phyloP scores from a whole-genome alignment of 1,140 invertebrate species.

The Pseudomyrmex dendroicus region DNA sequence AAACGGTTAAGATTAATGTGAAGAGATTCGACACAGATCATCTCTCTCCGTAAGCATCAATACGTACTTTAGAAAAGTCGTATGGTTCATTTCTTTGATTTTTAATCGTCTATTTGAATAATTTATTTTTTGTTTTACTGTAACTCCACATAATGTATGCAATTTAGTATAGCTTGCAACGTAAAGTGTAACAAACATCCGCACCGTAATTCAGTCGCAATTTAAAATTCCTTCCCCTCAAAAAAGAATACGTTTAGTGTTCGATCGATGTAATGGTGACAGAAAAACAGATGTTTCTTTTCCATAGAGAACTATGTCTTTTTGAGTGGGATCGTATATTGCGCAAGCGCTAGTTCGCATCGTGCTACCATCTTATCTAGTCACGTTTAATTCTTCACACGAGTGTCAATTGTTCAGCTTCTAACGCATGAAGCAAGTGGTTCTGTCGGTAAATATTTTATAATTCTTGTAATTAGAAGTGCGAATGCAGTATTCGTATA shows the following conservation, averaged over 20 bases:
- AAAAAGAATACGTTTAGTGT: background rate
- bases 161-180: background rate
- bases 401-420: too few relatives aligned
- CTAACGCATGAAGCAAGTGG: too few relatives aligned
- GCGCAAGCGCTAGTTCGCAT: too few relatives aligned
- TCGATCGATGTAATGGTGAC: background rate
- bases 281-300: background rate
- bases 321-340: too few relatives aligned
- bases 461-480: too few relatives aligned
- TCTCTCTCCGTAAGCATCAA: background rate
- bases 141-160: background rate
- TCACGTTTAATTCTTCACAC: too few relatives aligned
- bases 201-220: background rate
- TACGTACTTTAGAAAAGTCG: too few relatives aligned
- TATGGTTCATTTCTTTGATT: too few relatives aligned
- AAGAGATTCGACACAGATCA: background rate
- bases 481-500: too few relatives aligned
- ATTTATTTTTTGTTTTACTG: background rate
- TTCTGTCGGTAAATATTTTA: too few relatives aligned
- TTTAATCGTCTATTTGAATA: background rate
- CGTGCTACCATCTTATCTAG: too few relatives aligned
- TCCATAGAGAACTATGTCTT: too few relatives aligned
- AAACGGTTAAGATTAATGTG: background rate
- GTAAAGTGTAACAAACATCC: background rate
- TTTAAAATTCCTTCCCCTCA: conserved; percentile 1